A percentile compares a stretch with the other conserved stretches of the same genome.
These are phyloP conservation scores for Zosterops lateralis DNA, from an alignment of 2,113 vertebrate species.

Conservation along the genomic window DNA sequence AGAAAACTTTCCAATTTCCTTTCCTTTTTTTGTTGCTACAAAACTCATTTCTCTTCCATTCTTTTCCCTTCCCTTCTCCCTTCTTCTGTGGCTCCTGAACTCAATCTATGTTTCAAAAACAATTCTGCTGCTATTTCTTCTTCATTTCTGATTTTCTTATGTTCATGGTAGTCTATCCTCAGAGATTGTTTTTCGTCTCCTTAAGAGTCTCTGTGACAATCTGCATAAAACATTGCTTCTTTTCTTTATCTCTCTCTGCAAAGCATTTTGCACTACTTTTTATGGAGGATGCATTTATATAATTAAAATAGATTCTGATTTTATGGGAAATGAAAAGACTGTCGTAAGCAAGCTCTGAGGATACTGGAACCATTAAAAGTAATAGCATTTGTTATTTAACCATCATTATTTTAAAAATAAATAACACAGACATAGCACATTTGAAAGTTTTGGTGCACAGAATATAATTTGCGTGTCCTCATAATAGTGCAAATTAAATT, in stretches of 20 bases:
- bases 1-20: constrained; percentile 31
- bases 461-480: background rate
- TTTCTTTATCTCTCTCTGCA: constrained; percentile 41
- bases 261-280: constrained; percentile 34
- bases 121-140: constrained; percentile 6
- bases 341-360: background rate
- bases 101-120: background rate
- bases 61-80: background rate
- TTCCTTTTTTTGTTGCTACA: background rate
- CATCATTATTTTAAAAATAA: background rate
- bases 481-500: background rate
- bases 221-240: background rate
- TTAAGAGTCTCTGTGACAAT: background rate
- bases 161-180: background rate
- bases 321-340: background rate
- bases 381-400: background rate
- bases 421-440: background rate
- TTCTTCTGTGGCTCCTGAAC: background rate
- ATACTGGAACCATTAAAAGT: background rate
- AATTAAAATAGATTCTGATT: constrained; percentile 29
- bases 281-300: background rate
- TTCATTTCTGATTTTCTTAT: constrained; percentile 22
- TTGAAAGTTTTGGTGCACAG: background rate
- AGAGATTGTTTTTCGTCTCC: background rate
- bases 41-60: constrained; percentile 9